Evolutionary conservation across 1,140 invertebrate species (phyloP), one percentile per base, ranked within the genome.

Genomic region (Scaptomyza montana): DNA sequence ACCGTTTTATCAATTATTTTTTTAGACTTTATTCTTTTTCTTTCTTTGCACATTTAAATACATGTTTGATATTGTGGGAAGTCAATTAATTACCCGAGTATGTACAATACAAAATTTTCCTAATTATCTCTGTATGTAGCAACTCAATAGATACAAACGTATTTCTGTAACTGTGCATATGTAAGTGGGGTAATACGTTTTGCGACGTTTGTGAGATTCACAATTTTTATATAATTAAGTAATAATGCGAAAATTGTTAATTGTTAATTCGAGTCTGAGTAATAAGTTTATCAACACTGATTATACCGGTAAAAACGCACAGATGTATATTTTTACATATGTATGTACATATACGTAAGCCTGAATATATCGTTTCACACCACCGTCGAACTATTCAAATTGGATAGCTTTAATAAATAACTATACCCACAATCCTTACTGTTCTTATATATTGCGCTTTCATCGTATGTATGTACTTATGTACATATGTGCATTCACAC

Each of bases 221-320:
- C 16, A 39, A 39, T 10, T 12, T 36, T 47, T 36, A 33, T 39
- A 12, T 3, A 16, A 33, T 13, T 5, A 43, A 16, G 16, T 16
- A 16, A 16, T 16, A 16, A 16, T 16, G 16, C 16, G 16, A 16
- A 16, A 16, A 16, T 16, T 16, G 16, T 16, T 16, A 45, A 25
- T 45, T 9, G 13, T 13, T n/a, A 28, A 8, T 16, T 46, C 13
- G 1, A 30, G 30, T 33, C 30, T 6, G 0, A 33, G 30, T 33
- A 33, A 6, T 33, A 45, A 13, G 21, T 45, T 36, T 41, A 9
- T 16, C 19, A 59, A n/a, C 21, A 30, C 12, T 43, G 4, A 56
- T 43, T 56, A 43, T 25, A 56, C 54, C 54, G 54, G 39, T 41
- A 56, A 43, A 43, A 7, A 43, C 36, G 39, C 39, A n/a, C 39